phyloP scores from a whole-genome alignment of 2,888 invertebrate species.

The Rhodophaea formosa region DNA sequence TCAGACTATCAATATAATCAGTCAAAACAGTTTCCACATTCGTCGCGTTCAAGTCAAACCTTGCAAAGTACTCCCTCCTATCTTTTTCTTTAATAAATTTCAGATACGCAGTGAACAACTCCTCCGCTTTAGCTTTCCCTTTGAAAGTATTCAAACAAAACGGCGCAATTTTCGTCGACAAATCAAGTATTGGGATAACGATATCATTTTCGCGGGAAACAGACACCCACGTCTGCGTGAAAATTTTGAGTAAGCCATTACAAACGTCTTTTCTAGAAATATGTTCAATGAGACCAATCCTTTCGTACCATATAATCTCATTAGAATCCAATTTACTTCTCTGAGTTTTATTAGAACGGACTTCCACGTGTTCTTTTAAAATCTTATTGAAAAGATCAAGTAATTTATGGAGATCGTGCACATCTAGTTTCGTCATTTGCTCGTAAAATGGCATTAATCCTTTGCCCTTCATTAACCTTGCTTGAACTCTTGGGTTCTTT shows the following conservation, averaged over 20 bases:
- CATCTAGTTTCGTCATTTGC: slow-evolving; percentile 53
- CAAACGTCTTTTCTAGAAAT: slow-evolving; percentile 51
- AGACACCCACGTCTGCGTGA: slow-evolving; percentile 41
- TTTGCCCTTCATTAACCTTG: slow-evolving; percentile 59
- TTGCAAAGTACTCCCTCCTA: slow-evolving; percentile 34
- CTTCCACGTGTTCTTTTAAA: slow-evolving; percentile 54
- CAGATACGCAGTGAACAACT: slow-evolving; percentile 43
- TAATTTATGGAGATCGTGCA: slow-evolving; percentile 40
- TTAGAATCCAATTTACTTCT: slow-evolving; percentile 39
- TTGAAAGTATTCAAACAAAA: slow-evolving; percentile 48
- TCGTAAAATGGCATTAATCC: slow-evolving; percentile 62
- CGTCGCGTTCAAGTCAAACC: slow-evolving; percentile 37
- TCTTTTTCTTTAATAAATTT: slow-evolving; percentile 38
- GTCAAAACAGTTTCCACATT: slow-evolving; percentile 39
- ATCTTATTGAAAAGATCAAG: slow-evolving; percentile 62
- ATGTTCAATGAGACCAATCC: slow-evolving; percentile 59
- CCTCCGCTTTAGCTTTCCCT: slow-evolving; percentile 40
- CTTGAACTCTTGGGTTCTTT: slow-evolving; percentile 56
- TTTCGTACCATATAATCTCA: slow-evolving; percentile 46
- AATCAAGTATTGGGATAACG: slow-evolving; percentile 42
- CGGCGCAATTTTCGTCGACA: slow-evolving; percentile 50
- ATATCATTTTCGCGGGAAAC: slow-evolving; percentile 37
- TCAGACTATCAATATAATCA: slow-evolving; percentile 46
- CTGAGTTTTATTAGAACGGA: slow-evolving; percentile 35
- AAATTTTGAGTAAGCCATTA: slow-evolving; percentile 56